These are phyloP conservation scores for Amphiprion percula DNA, from an alignment of 2,113 vertebrate species.

Conservation along the genomic window DNA sequence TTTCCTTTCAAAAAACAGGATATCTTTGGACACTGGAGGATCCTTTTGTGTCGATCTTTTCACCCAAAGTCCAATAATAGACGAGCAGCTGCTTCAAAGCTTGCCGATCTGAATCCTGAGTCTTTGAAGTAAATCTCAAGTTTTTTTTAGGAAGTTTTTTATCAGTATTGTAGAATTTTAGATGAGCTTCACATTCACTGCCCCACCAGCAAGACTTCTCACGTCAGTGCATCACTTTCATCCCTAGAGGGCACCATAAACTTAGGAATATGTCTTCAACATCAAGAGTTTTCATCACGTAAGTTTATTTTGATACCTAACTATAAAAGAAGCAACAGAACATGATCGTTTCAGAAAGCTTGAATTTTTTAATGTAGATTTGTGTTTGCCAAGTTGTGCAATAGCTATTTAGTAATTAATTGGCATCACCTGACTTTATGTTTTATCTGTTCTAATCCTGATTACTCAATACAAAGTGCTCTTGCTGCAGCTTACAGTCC, in stretches of 20 bases:
- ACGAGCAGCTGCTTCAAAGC: neutral
- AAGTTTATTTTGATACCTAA: neutral
- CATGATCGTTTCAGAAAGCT: neutral
- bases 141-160: conserved; percentile 6
- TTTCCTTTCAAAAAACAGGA: conserved; percentile 26
- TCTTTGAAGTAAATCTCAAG: conserved; percentile 20
- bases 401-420: neutral
- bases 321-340: neutral
- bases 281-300: neutral
- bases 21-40: conserved; percentile 9
- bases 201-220: neutral
- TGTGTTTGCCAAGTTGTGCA: neutral
- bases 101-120: neutral
- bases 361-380: neutral
- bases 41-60: conserved; percentile 12
- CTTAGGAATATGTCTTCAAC: neutral
- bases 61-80: conserved; percentile 1
- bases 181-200: neutral
- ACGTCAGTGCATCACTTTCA: conserved; percentile 8
- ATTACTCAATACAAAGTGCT: conserved; percentile 49
- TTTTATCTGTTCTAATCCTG: conserved; percentile 84
- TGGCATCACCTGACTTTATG: conserved; percentile 30
- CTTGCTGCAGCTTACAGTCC: conserved; percentile 17
- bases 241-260: conserved; percentile 71
- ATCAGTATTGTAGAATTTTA: neutral